phyloP scores from a whole-genome alignment of 1,140 invertebrate genomes.

The Periplaneta americana region DNA sequence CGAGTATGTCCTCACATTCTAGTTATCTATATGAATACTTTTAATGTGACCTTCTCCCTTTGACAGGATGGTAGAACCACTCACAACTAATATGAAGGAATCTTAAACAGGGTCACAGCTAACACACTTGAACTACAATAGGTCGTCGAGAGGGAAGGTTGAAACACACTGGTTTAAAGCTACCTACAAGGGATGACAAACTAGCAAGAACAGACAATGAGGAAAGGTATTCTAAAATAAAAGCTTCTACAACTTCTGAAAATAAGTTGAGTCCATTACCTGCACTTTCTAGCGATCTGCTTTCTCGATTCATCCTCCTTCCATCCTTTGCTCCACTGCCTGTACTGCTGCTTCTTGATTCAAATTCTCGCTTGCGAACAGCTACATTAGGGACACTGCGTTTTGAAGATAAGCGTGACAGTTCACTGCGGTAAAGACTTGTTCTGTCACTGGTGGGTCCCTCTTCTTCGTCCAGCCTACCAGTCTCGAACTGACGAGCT shows the following conservation, averaged over 20 bases:
- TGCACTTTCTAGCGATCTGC: slow-evolving; percentile 39
- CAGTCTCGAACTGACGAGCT: slow-evolving; percentile 67
- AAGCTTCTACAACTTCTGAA: not conserved
- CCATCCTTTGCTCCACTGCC: slow-evolving; percentile 20
- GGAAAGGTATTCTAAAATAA: not conserved
- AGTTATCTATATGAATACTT: no score
- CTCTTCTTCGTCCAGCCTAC: slow-evolving; percentile 46
- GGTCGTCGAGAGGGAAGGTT: no score
- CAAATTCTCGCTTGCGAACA: slow-evolving; percentile 66
- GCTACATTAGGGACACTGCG: slow-evolving; percentile 67
- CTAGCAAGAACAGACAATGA: not conserved
- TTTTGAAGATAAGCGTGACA: slow-evolving; percentile 62
- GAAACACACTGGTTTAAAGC: no score
- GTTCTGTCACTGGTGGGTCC: slow-evolving; percentile 53
- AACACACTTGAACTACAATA: no score
- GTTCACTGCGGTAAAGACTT: slow-evolving; percentile 63
- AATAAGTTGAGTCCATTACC: slow-evolving; percentile 23
- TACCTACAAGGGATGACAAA: no score
- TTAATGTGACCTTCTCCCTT: no score
- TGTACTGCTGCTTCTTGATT: slow-evolving; percentile 44
- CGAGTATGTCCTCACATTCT: no score
- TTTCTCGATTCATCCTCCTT: slow-evolving; percentile 30
- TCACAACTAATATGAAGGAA: no score
- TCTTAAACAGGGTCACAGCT: no score
- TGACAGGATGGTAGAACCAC: no score